Evolutionary conservation across 1,140 invertebrate genomes (phyloP), one percentile per base, ranked within the genome.

Genomic region (Protaetia brevitarsis): DNA sequence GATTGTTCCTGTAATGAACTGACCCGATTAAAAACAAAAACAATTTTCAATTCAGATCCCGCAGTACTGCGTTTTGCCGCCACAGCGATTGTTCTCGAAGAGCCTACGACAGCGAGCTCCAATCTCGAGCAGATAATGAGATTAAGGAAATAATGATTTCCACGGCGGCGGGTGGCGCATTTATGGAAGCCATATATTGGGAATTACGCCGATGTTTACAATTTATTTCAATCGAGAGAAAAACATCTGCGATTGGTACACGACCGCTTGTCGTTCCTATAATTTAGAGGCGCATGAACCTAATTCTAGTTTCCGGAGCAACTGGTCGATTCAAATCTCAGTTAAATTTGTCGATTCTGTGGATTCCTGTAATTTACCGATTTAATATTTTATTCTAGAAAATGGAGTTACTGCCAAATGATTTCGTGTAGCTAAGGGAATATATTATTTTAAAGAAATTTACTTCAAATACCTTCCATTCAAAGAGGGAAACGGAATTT

Each of bases 71-170:
- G 41, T 23, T n/a, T n/a, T n/a, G n/a, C n/a, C n/a, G n/a, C n/a
- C n/a, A n/a, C n/a, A 8, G 26, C 26, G 41, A 51, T 51, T 26
- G 41, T 51, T 51, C 3, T 19, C 26, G 13, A 19, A 51, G 26
- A 23, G 10, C 13, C 7, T 51, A 10, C 41, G 41, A 51, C 41
- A 51, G 26, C 26, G 41, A 51, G 26, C 41, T 51, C 41, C 41
- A 51, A 19, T 51, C 41, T 3, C 1, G 41, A 8, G 19, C 41
- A 23, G 41, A 51, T 51, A 51, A 51, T 51, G 19, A 11, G 41
- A 23, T 51, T 51, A 51, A 51, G 41, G 11, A 51, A 51, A 19
- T 51, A 51, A 51, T 51, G 41, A 51, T 51, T 51, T 51, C 21
- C 19, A 10, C 10, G 8, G 19, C 26, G 26, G 41, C 8, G 2